Evolutionary conservation across 2,797 vertebrate species (phyloP).

Genomic region (Mormyrus hasselquistii): DNA sequence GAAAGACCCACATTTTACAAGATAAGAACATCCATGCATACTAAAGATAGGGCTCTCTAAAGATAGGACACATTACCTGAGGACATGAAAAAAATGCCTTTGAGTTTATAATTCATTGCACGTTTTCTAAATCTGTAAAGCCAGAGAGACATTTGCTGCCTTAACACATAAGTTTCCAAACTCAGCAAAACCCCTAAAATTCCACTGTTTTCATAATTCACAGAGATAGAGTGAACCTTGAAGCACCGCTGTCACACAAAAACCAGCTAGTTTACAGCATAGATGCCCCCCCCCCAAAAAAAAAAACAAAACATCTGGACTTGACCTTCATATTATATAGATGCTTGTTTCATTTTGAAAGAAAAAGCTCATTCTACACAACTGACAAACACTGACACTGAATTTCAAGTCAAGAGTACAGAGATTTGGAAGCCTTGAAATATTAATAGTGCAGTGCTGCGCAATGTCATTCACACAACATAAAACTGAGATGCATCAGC

Average conservation of each 20-base stretch:
- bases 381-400: neutral
- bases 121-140: neutral
- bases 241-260: neutral
- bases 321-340: neutral
- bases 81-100: neutral
- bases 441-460: neutral
- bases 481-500: neutral
- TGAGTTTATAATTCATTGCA: neutral
- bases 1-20: neutral
- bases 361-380: neutral
- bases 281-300: neutral
- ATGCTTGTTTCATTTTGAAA: neutral
- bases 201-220: neutral
- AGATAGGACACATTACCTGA: neutral
- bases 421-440: neutral
- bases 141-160: neutral
- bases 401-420: neutral
- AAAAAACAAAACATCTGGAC: neutral
- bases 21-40: neutral
- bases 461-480: neutral
- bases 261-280: neutral
- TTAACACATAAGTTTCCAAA: neutral
- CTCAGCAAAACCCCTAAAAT: neutral
- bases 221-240: neutral
- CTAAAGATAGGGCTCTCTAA: neutral